Base-by-base conservation (phyloP, 2,113 vertebrate species). In the Dendropsophus ebraccatus region DNA sequence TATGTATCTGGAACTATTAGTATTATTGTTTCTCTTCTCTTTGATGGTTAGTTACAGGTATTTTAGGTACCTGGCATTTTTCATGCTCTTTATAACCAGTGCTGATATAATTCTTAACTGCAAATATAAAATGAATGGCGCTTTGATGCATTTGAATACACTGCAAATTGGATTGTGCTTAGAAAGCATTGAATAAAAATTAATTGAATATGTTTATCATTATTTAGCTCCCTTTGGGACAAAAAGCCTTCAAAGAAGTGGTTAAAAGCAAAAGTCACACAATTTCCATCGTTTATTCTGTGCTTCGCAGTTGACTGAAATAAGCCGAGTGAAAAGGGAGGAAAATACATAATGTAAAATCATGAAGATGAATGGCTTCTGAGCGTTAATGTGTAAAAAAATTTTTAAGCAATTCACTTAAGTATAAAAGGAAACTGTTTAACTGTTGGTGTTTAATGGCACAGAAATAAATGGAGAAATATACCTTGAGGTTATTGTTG, bases 261-360 rank as follows among this genome's bases (percentile, higher is more conserved):
- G 70, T 84, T 76, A 84, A 84, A 76, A 84, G 54, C 72, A 84
- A 75, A 76, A 35, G n/a, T n/a, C n/a, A 62, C 82, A 60, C 50
- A 84, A 41, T 58, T 74, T 84, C 17, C 32, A 14, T 65, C 35
- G 17, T 25, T 50, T 54, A 47, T 76, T 60, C 70, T 19, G 47
- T 65, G 52, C 35, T 49, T 41, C 75, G 17, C 72, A 76, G n/a
- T 60, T 76, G 54, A 65, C n/a, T 23, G 56, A 84, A 84, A 84
- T 65, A 84, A 84, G 54, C n/a, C 9, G 35, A n/a, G 37, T 83
- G 41, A 75, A 83, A 58, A 84, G 23, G 30, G 58, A 84, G 37
- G 28, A 76, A 84, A 28, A 37, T 76, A 62, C 72, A 84, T 84
- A 84, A 84, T 76, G 54, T 74, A 84, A 76, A 76, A 76, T 75